Evolutionary conservation across 2,113 vertebrate genomes (phyloP).

Genomic region (Anguilla rostrata): DNA sequence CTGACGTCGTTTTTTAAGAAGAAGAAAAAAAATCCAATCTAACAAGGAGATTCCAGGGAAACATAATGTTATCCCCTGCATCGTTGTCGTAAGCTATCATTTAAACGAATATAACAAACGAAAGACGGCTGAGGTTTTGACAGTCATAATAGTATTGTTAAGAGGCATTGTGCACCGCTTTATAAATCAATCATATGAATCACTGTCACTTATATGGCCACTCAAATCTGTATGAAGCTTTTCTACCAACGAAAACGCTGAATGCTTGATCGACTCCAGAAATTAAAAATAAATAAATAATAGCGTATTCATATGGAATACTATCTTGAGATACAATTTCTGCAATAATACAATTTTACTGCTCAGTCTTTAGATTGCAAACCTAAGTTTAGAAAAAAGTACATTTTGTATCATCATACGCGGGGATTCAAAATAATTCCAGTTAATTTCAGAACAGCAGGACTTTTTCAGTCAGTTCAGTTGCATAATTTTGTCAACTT

Average conservation of each 20-base stretch:
- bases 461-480: not conserved
- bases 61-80: not conserved
- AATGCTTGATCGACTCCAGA: not conserved
- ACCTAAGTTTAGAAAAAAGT: too few relatives aligned
- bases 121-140: too few relatives aligned
- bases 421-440: not conserved
- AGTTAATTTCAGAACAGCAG: not conserved
- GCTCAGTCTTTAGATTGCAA: too few relatives aligned
- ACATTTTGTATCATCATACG: too few relatives aligned
- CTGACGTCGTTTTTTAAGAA: not conserved
- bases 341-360: too few relatives aligned
- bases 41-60: not conserved
- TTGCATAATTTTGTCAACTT: not conserved
- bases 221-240: not conserved
- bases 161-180: too few relatives aligned
- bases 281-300: too few relatives aligned
- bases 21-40: not conserved
- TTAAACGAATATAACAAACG: not conserved
- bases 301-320: too few relatives aligned
- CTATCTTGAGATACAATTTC: too few relatives aligned
- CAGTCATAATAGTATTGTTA: too few relatives aligned
- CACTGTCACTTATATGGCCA: too few relatives aligned
- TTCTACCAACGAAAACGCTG: not conserved
- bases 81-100: not conserved
- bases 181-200: too few relatives aligned